Base-by-base conservation (phyloP, 2,797 vertebrate species). In the Acanthopagrus latus region DNA sequence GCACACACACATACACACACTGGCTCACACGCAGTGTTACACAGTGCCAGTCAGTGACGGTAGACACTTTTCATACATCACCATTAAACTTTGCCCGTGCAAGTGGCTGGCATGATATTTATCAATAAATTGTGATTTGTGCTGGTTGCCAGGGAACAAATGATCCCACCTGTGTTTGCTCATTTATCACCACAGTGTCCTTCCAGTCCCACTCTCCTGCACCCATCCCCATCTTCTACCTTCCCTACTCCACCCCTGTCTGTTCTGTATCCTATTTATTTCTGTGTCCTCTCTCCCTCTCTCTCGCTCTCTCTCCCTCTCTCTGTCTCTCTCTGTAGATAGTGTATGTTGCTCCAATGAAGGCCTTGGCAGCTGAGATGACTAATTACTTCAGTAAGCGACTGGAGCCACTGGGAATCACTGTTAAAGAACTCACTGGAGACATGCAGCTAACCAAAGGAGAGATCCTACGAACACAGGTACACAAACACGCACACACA, bases 361-460 rank as follows among this genome's bases (percentile, higher is more conserved):
- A 99, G 93, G 98, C 98, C 85, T 93, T 99, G 95, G 98, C 98
- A 93, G 98, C 98, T 21, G 98, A 99, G 94, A 99, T 99, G 98
- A 99, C 98, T 90, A 98, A 97, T 93, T 98, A 99, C 95, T 99
- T 99, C 95, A 97, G 97, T 93, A 99, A 96, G 94, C 96, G 97
- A 71, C 92, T 99, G 90, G 97, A 99, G 83, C 96, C 97, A 23
- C 94, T 99, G 80, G 97, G 97, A 90, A 97, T 99, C 72, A 14
- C 91, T 56, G 98, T 99, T 87, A 99, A 97, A 91, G 98, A 99
- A 89, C 80, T 99, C 89, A 99, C 97, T 72, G 98, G 98, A 81
- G 98, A 99, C 94, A 99, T 99, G 98, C 98, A 99, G 81, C 95
- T 99, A 81, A 98, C 97, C 92, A 99, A 99, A 95, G 97, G 96